Evolutionary conservation across 2,888 invertebrate species (phyloP).

Genomic region (Sepiola atlantica): DNA sequence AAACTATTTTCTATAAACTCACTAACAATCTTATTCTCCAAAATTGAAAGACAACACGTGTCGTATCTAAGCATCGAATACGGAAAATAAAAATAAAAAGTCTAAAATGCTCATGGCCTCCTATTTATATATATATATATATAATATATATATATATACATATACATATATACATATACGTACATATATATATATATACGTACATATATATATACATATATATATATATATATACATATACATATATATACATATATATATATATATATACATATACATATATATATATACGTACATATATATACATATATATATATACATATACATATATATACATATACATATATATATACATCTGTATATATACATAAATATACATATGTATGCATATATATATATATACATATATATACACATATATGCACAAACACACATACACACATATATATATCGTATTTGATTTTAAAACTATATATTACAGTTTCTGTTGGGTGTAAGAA

Average conservation of each 20-base stretch:
- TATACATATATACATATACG: neutral
- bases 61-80: too few relatives aligned
- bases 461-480: too few relatives aligned
- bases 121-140: too few relatives aligned
- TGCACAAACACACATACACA: neutral
- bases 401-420: neutral
- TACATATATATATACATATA: conserved; percentile 6
- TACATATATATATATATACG: neutral
- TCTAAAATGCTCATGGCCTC: too few relatives aligned
- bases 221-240: conserved; percentile 6
- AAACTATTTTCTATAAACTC: too few relatives aligned
- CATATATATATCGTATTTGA: too few relatives aligned
- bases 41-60: too few relatives aligned
- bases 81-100: too few relatives aligned
- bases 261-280: conserved; percentile 6
- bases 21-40: too few relatives aligned
- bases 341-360: neutral
- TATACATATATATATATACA: conserved; percentile 6
- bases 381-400: too few relatives aligned
- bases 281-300: conserved; percentile 4
- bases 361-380: neutral
- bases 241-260: neutral
- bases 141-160: conserved; percentile 3
- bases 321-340: neutral
- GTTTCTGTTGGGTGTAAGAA: too few relatives aligned